phyloP scores from a whole-genome alignment of 2,888 invertebrate species.

The Gerosis bhagava region DNA sequence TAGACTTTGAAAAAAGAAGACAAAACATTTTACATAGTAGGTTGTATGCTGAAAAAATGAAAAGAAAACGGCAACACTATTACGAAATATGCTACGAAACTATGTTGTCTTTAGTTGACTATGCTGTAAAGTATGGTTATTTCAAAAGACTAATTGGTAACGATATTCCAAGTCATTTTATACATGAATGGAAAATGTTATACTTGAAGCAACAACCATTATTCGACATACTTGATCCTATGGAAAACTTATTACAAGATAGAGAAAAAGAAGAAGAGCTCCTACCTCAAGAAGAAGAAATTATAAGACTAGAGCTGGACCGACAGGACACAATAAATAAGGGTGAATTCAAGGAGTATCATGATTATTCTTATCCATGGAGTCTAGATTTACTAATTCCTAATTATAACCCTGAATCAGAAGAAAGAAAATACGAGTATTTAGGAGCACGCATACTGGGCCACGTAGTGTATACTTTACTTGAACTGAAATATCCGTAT shows the following conservation, averaged over 20 bases:
- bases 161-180: constrained; percentile 69
- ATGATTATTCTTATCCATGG: constrained; percentile 79
- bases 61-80: constrained; percentile 69
- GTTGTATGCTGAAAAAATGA: constrained; percentile 79
- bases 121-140: constrained; percentile 76
- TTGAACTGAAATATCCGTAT: constrained; percentile 72
- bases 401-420: constrained; percentile 62
- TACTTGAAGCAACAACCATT: constrained; percentile 81
- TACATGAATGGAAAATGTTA: constrained; percentile 80
- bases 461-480: constrained; percentile 75
- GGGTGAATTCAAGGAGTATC: constrained; percentile 81
- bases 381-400: constrained; percentile 64
- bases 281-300: constrained; percentile 59
- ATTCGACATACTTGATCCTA: constrained; percentile 69
- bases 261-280: constrained; percentile 47
- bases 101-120: constrained; percentile 78
- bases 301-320: constrained; percentile 69
- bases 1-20: constrained; percentile 77
- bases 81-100: constrained; percentile 77
- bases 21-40: constrained; percentile 75
- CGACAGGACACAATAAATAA: constrained; percentile 79
- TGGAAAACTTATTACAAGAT: constrained; percentile 61
- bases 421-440: constrained; percentile 67
- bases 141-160: constrained; percentile 64
- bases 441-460: constrained; percentile 72